A percentile compares a stretch with the other conserved stretches of the same genome.
phyloP scores from a whole-genome alignment of 2,113 vertebrate genomes.

The Sander vitreus region DNA sequence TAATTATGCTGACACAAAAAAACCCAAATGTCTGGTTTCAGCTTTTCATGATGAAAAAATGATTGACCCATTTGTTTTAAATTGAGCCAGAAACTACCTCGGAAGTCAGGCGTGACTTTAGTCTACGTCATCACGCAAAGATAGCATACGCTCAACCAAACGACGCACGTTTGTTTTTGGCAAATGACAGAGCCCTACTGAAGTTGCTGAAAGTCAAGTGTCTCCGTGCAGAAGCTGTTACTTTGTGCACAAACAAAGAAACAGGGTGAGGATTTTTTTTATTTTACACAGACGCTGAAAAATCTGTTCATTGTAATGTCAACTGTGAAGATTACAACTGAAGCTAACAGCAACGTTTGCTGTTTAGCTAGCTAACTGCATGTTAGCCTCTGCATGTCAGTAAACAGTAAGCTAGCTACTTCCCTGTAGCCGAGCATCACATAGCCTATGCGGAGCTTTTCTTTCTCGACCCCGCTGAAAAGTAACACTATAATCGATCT shows the following conservation, averaged over 20 bases:
- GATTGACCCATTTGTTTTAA: not conserved
- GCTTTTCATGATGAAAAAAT: not conserved
- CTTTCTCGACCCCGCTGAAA: not conserved
- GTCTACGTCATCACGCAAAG: slow-evolving; percentile 47
- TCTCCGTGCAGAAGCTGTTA: not conserved
- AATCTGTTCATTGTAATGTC: too few relatives aligned
- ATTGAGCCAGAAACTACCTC: not conserved
- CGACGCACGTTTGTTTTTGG: slow-evolving; percentile 10
- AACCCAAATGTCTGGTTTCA: not conserved
- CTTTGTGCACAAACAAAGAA: not conserved
- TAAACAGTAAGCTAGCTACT: not conserved
- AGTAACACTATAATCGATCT: not conserved
- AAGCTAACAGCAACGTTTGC: slow-evolving; percentile 15
- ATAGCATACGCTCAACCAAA: not conserved
- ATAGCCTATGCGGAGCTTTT: not conserved
- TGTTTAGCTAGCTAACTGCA: slow-evolving; percentile 53
- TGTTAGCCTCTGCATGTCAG: slow-evolving; percentile 44
- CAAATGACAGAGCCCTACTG: not conserved
- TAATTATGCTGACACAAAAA: not conserved
- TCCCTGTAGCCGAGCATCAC: not conserved
- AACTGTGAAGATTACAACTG: not conserved
- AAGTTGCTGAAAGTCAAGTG: not conserved
- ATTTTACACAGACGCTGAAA: not conserved
- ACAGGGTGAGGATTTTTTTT: slow-evolving; percentile 27
- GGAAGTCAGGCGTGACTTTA: not conserved